Evolutionary conservation across 2,113 vertebrate species (phyloP).

Genomic region (Numenius arquata): DNA sequence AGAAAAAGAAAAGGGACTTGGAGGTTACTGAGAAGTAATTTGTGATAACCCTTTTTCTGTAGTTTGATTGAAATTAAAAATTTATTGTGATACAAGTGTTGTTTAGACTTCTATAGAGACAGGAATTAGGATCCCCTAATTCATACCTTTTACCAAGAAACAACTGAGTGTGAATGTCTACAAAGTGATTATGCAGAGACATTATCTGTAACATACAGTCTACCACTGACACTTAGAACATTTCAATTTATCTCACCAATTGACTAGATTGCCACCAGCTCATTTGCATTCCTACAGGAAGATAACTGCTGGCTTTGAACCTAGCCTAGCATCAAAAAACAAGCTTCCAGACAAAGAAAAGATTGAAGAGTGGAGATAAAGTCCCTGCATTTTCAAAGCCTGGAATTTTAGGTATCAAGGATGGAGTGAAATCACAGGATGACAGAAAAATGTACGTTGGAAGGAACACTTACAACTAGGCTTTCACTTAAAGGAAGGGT

Average conservation of each 20-base stretch:
- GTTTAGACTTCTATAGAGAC: neutral
- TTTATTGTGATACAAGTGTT: neutral
- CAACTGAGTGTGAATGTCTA: neutral
- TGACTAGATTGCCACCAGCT: neutral
- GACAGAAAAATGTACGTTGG: fast-evolving
- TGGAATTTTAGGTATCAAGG: neutral
- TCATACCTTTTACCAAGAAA: neutral
- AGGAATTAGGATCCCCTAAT: neutral
- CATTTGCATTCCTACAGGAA: neutral
- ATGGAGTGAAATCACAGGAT: neutral
- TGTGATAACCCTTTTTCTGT: neutral
- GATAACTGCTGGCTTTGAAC: neutral
- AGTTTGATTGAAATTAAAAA: neutral
- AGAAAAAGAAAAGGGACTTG: neutral
- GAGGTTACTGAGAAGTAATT: neutral
- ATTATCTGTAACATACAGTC: neutral
- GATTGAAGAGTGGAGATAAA: neutral
- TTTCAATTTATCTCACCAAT: neutral
- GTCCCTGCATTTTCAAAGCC: neutral
- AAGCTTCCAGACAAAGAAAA: neutral
- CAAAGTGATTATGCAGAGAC: neutral
- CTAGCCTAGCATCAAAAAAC: neutral
- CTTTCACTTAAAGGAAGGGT: neutral
- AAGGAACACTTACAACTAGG: neutral
- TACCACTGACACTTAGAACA: neutral